These are phyloP conservation scores for Cydia splendana DNA, from an alignment of 1,140 invertebrate genomes.

Conservation along the genomic window DNA sequence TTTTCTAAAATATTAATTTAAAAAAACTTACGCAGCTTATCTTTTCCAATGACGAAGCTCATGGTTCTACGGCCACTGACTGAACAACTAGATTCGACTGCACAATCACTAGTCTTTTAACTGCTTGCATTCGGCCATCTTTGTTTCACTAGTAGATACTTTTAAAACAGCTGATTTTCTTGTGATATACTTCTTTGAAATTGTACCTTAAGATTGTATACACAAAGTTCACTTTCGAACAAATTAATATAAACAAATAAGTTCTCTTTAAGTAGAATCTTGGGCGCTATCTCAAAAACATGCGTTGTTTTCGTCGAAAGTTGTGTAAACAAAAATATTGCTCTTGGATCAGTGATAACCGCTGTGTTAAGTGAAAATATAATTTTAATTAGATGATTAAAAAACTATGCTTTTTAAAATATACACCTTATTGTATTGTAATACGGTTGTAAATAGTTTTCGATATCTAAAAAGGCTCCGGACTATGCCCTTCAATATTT, in stretches of 20 bases:
- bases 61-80: slow-evolving; percentile 52
- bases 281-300: background rate
- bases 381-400: background rate
- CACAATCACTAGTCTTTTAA: background rate
- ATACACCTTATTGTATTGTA: background rate
- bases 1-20: background rate
- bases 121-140: background rate
- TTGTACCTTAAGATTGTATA: background rate
- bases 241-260: background rate
- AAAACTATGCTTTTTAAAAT: background rate
- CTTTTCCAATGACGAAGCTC: slow-evolving; percentile 55
- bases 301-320: background rate
- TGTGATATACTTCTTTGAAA: background rate
- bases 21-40: slow-evolving; percentile 54
- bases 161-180: background rate
- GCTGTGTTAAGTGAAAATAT: background rate
- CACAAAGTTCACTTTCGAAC: background rate
- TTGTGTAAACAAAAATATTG: background rate
- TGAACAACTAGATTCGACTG: background rate
- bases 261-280: background rate
- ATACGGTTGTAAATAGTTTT: background rate
- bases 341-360: background rate
- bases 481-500: background rate
- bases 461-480: background rate
- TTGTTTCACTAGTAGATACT: background rate